phyloP scores from a whole-genome alignment of 2,888 invertebrate species.

The Campoletis raptor region DNA sequence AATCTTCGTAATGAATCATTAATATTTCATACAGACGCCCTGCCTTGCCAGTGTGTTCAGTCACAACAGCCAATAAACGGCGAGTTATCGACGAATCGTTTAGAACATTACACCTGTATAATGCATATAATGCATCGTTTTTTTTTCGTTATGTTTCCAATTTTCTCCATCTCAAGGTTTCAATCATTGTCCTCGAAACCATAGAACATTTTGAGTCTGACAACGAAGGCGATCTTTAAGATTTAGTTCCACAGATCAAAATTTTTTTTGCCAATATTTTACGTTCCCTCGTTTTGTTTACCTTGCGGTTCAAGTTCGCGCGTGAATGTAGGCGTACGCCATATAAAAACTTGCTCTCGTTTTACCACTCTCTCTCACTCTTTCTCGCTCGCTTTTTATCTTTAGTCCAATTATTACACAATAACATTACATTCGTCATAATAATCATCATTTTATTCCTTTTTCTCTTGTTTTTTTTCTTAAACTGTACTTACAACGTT shows the following conservation, averaged over 20 bases:
- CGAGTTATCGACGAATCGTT: conserved; percentile 76
- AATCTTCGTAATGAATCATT: conserved; percentile 79
- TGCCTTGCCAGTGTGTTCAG: conserved; percentile 73
- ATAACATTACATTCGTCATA: conserved; percentile 77
- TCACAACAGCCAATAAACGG: conserved; percentile 75
- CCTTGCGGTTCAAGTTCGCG: conserved; percentile 49
- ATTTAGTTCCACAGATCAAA: conserved; percentile 61
- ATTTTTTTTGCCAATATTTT: conserved; percentile 63
- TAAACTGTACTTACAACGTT: conserved; percentile 77
- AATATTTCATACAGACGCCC: conserved; percentile 77
- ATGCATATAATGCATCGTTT: conserved; percentile 11
- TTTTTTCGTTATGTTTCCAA: conserved; percentile 42
- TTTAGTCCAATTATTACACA: conserved; percentile 77
- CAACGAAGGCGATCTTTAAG: conserved; percentile 44
- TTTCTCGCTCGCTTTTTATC: conserved; percentile 56
- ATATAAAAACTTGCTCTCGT: conserved; percentile 69
- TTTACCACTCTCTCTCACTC: conserved; percentile 36
- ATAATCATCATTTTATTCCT: conserved; percentile 53
- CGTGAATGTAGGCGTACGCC: conserved; percentile 69
- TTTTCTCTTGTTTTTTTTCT: conserved; percentile 60
- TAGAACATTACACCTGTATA: conserved; percentile 68
- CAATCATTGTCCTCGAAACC: conserved; percentile 49
- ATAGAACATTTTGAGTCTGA: conserved; percentile 62
- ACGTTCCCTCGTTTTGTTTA: conserved; percentile 40
- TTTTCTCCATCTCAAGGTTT: conserved; percentile 53